phyloP scores from a whole-genome alignment of 2,113 vertebrate species.

The Platichthys stellatus region DNA sequence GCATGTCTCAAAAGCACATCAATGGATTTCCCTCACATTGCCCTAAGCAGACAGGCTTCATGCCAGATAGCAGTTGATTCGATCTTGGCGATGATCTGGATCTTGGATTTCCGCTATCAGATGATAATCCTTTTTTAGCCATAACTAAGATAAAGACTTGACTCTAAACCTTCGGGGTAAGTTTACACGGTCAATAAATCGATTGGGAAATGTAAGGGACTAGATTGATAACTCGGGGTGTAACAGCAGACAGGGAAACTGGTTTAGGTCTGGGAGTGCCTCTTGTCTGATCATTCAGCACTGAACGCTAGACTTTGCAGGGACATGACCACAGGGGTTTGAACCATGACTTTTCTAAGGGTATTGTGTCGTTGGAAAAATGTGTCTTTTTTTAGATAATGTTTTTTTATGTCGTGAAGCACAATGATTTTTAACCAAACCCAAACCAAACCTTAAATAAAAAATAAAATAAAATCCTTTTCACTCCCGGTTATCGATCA shows the following conservation, averaged over 20 bases:
- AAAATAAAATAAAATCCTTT: neutral
- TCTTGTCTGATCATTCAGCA: conserved; percentile 7
- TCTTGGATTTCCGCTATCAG: conserved; percentile 51
- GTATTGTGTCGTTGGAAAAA: neutral
- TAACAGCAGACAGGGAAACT: conserved; percentile 2
- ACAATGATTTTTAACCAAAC: neutral
- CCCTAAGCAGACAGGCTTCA: conserved; percentile 35
- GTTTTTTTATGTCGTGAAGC: neutral
- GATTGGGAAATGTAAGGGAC: conserved; percentile 6
- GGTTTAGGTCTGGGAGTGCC: neutral
- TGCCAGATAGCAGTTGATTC: conserved; percentile 59
- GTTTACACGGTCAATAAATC: conserved; percentile 27
- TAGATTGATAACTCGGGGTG: neutral
- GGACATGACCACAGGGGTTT: conserved; percentile 1
- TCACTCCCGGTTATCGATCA: conserved; percentile 54
- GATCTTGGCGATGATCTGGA: conserved; percentile 53
- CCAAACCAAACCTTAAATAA: neutral
- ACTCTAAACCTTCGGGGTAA: conserved; percentile 22
- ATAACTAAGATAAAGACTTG: conserved; percentile 53
- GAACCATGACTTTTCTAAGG: neutral
- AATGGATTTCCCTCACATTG: conserved; percentile 29
- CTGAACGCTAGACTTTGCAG: neutral
- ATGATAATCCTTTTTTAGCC: conserved; percentile 39
- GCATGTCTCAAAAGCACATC: conserved; percentile 22
- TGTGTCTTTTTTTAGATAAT: too few species aligned